Evolutionary conservation across 2,113 vertebrate species (phyloP).

Genomic region (Recurvirostra avosetta): DNA sequence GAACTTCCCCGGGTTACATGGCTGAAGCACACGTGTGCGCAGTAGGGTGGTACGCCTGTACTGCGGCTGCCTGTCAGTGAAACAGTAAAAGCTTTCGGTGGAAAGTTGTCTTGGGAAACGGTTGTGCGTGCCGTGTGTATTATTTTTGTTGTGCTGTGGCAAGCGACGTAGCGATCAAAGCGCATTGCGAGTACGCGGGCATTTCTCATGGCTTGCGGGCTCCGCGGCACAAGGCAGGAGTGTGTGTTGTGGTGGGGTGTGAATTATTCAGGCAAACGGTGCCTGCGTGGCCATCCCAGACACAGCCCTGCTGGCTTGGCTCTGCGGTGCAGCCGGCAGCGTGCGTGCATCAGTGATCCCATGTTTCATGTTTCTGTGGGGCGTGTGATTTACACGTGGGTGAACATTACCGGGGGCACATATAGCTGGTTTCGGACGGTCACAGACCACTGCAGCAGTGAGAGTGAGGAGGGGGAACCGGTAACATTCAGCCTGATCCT

Average conservation of each 20-base stretch:
- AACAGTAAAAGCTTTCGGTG: not conserved
- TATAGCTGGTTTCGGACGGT: not conserved
- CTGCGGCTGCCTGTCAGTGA: rapidly evolving
- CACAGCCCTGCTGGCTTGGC: not conserved
- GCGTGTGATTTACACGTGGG: rapidly evolving
- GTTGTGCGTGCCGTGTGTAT: rapidly evolving
- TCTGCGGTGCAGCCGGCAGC: rapidly evolving
- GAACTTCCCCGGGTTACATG: rapidly evolving
- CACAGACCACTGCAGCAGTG: not conserved
- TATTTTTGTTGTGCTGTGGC: not conserved
- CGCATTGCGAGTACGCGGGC: rapidly evolving
- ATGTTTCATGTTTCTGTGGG: rapidly evolving
- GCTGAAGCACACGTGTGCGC: rapidly evolving
- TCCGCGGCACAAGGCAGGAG: rapidly evolving
- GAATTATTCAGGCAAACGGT: not conserved
- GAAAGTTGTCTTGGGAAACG: not conserved
- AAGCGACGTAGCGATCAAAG: rapidly evolving
- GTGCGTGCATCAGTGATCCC: rapidly evolving
- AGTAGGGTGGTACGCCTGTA: rapidly evolving
- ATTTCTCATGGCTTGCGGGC: rapidly evolving
- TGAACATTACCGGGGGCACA: not conserved
- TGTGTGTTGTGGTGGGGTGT: not conserved
- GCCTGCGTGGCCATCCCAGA: not conserved
- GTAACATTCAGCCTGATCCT: not conserved
- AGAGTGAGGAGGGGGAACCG: rapidly evolving